These are phyloP conservation scores for Orussus abietinus DNA, from an alignment of 1,140 invertebrate species.

Conservation along the genomic window DNA sequence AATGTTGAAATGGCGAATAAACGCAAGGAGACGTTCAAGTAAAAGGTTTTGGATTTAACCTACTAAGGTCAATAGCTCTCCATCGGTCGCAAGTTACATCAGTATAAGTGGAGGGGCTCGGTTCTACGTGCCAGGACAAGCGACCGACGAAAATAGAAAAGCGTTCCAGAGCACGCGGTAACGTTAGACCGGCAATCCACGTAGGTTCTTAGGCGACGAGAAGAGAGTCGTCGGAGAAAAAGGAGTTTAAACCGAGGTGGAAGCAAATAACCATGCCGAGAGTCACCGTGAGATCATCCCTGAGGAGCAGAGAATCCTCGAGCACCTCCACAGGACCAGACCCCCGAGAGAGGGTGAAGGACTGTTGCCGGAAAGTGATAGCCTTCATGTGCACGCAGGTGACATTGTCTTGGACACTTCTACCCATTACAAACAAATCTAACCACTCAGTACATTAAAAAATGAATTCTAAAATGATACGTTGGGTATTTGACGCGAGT, in stretches of 20 bases:
- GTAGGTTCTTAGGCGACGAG: too few relatives aligned
- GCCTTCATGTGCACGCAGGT: constrained; percentile 93
- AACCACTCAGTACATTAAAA: too few relatives aligned
- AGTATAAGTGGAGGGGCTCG: neutral
- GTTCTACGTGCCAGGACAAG: neutral
- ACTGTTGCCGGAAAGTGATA: constrained; percentile 78
- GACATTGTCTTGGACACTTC: too few relatives aligned
- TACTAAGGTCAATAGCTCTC: neutral
- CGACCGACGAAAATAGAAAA: constrained; percentile 31
- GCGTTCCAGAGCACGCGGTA: too few relatives aligned
- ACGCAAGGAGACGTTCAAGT: too few relatives aligned
- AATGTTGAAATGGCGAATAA: too few relatives aligned
- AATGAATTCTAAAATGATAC: too few relatives aligned
- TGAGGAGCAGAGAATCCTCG: constrained; percentile 65
- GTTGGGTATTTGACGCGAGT: too few relatives aligned
- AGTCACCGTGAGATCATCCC: constrained; percentile 48
- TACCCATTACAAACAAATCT: too few relatives aligned
- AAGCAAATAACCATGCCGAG: constrained; percentile 28
- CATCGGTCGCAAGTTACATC: too few relatives aligned
- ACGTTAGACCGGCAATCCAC: too few relatives aligned
- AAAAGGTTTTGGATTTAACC: neutral
- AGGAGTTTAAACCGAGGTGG: constrained; percentile 5
- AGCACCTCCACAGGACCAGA: constrained; percentile 63
- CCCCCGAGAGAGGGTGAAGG: constrained; percentile 70
- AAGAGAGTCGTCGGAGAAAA: too few relatives aligned